phyloP scores from a whole-genome alignment of 2,888 invertebrate genomes.

The Nebria brevicollis region DNA sequence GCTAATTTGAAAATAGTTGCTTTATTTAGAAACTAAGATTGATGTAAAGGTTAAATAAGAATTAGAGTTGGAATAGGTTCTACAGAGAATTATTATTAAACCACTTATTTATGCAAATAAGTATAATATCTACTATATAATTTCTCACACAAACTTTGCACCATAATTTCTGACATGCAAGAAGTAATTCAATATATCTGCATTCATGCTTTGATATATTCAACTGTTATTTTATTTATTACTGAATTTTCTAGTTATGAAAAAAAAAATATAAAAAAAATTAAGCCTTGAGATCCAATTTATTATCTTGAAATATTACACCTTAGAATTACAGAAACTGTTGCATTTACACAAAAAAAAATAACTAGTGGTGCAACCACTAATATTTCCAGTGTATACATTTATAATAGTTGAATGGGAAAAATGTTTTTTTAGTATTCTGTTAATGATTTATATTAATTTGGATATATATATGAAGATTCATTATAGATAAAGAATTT shows the following conservation, averaged over 20 bases:
- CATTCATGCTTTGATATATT: not conserved
- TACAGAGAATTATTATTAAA: not conserved
- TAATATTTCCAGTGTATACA: too few relatives aligned
- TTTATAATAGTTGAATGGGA: too few relatives aligned
- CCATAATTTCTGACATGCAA: slow-evolving; percentile 1
- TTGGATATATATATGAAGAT: too few relatives aligned
- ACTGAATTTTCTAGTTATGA: not conserved
- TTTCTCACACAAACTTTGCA: not conserved
- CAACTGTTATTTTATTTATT: not conserved
- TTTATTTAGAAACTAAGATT: not conserved
- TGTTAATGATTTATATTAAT: too few relatives aligned
- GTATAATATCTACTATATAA: not conserved
- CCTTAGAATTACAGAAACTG: not conserved
- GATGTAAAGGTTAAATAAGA: not conserved
- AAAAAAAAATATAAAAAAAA: not conserved
- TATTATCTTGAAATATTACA: not conserved
- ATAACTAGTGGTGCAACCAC: too few relatives aligned
- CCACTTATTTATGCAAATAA: not conserved
- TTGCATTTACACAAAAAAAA: too few relatives aligned
- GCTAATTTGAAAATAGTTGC: not conserved
- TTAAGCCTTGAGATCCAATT: not conserved
- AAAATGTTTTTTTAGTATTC: too few relatives aligned
- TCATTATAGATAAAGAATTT: too few relatives aligned
- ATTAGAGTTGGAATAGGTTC: not conserved
- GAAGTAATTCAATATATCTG: not conserved